Evolutionary conservation across 2,797 vertebrate species (phyloP).

Genomic region (Menidia menidia): DNA sequence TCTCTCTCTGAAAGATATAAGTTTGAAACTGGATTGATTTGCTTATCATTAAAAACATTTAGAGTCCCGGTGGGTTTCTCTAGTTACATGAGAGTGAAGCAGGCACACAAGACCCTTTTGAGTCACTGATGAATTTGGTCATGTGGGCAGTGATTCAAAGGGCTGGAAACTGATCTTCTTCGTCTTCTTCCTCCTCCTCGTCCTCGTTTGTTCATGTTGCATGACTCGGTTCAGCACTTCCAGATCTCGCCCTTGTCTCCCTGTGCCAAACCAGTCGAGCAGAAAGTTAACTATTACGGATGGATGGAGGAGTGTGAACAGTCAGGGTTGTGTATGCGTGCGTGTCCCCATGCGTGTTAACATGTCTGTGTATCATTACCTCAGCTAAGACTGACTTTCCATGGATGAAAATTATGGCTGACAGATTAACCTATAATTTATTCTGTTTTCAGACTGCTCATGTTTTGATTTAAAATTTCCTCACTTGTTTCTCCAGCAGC

Average conservation of each 20-base stretch:
- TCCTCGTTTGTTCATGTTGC: constrained; percentile 34
- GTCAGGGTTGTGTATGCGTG: constrained; percentile 25
- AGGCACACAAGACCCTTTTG: constrained; percentile 20
- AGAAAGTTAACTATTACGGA: constrained; percentile 65
- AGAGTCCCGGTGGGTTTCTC: constrained; percentile 23
- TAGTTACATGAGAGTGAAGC: constrained; percentile 1
- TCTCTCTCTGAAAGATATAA: neutral
- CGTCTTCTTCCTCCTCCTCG: constrained; percentile 22
- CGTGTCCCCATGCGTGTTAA: constrained; percentile 3
- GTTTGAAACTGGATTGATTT: too few species aligned
- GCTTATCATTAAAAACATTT: neutral
- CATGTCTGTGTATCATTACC: constrained; percentile 25
- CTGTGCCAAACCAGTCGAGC: constrained; percentile 63
- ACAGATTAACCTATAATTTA: constrained; percentile 18
- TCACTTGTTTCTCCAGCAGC: neutral
- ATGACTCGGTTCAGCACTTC: constrained; percentile 48
- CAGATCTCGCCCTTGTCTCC: constrained; percentile 52
- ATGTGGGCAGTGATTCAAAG: constrained; percentile 51
- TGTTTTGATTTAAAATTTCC: constrained; percentile 28
- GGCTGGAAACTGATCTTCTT: constrained; percentile 40
- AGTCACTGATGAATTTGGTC: constrained; percentile 42
- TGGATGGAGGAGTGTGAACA: constrained; percentile 52
- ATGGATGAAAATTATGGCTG: constrained; percentile 22
- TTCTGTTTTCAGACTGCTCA: constrained; percentile 15
- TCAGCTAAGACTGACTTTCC: constrained; percentile 13